Conservation (phyloP, 2,888 invertebrate species). For the Lasioglossum figueresi region DNA sequence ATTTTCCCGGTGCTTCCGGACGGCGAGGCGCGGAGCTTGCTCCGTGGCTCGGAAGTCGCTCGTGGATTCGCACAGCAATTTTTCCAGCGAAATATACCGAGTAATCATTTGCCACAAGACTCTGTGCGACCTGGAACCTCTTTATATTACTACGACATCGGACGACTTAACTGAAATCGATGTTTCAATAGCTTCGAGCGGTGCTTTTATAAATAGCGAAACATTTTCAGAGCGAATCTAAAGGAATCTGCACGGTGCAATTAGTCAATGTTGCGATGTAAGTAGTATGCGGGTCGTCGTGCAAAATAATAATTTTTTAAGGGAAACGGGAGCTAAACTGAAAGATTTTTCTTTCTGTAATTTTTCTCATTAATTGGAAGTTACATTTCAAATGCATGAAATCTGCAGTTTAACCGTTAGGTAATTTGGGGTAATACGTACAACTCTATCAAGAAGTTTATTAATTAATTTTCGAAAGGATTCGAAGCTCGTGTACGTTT, state of each 20-base stretch:
- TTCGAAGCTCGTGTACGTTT: not conserved
- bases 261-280: not conserved
- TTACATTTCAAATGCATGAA: too few relatives aligned
- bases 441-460: not conserved
- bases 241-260: not conserved
- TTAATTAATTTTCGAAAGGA: not conserved
- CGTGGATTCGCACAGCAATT: not conserved
- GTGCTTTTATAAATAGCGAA: not conserved
- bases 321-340: not conserved
- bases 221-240: not conserved
- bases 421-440: not conserved
- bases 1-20: conserved; percentile 10
- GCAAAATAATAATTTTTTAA: not conserved
- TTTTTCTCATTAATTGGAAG: not conserved
- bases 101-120: too few relatives aligned
- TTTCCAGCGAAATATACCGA: not conserved
- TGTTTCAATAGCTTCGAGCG: not conserved
- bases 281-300: not conserved
- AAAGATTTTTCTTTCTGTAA: not conserved
- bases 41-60: not conserved
- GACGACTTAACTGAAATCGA: not conserved
- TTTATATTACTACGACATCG: not conserved
- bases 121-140: not conserved
- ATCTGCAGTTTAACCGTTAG: too few relatives aligned
- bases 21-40: too few relatives aligned